phyloP scores from a whole-genome alignment of 1,140 invertebrate genomes.

The Holcopasites calliopsidis region DNA sequence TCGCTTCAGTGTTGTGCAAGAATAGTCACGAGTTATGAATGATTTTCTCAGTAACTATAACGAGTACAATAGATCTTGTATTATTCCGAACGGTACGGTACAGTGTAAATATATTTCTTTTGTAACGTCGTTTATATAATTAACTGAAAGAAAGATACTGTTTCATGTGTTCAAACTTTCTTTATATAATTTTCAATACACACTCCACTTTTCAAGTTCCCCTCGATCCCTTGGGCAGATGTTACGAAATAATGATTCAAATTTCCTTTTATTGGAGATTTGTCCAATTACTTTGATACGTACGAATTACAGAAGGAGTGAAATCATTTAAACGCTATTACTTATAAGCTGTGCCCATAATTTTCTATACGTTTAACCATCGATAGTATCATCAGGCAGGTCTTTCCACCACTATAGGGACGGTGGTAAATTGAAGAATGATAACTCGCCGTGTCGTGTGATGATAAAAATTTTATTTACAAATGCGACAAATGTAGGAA shows the following conservation, averaged over 20 bases:
- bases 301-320: too few species aligned
- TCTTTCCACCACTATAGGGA: too few species aligned
- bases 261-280: too few species aligned
- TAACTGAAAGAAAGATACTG: conserved; percentile 40
- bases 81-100: conserved; percentile 40
- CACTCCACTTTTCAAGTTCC: too few species aligned
- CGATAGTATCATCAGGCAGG: too few species aligned
- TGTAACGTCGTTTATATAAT: conserved; percentile 52
- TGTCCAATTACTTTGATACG: too few species aligned
- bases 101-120: conserved; percentile 57
- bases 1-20: neutral
- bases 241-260: too few species aligned
- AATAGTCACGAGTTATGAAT: neutral
- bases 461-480: conserved; percentile 80
- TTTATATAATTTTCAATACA: too few species aligned
- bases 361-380: too few species aligned
- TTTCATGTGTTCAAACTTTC: conserved; percentile 50
- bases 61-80: conserved; percentile 40
- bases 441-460: conserved; percentile 60
- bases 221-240: too few species aligned
- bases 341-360: too few species aligned
- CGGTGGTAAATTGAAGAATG: neutral
- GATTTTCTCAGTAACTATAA: conserved; percentile 30
- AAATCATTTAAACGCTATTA: too few species aligned
- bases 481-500: conserved; percentile 79